Evolutionary conservation across 2,113 vertebrate species (phyloP).

Genomic region (Nestor notabilis): DNA sequence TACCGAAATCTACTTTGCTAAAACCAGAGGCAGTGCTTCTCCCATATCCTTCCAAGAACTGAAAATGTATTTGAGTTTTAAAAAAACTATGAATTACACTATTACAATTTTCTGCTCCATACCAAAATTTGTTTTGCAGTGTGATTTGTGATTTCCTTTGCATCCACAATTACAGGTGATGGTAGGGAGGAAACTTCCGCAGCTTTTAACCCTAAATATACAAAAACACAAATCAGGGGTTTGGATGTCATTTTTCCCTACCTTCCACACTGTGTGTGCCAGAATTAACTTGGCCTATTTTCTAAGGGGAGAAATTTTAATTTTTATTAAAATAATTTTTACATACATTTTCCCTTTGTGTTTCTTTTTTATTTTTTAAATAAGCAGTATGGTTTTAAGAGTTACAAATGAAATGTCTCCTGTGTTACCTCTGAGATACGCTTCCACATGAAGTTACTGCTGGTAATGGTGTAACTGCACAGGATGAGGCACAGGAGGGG

Average conservation of each 20-base stretch:
- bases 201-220: slow-evolving; percentile 87
- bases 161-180: slow-evolving; percentile 81
- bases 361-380: background rate
- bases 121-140: slow-evolving; percentile 87
- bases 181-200: slow-evolving; percentile 89
- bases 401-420: background rate
- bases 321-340: background rate
- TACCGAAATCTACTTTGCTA: too few relatives aligned
- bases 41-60: background rate
- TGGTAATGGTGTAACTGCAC: background rate
- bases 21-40: background rate
- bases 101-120: slow-evolving; percentile 37
- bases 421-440: background rate
- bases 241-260: background rate
- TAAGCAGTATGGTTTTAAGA: background rate
- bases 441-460: background rate
- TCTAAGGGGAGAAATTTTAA: background rate
- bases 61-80: background rate
- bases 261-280: background rate
- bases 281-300: background rate
- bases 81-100: background rate
- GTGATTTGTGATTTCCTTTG: slow-evolving; percentile 82
- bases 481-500: background rate
- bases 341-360: background rate
- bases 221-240: background rate